phyloP scores from a whole-genome alignment of 2,797 vertebrate genomes.

The Brachymystax lenok region DNA sequence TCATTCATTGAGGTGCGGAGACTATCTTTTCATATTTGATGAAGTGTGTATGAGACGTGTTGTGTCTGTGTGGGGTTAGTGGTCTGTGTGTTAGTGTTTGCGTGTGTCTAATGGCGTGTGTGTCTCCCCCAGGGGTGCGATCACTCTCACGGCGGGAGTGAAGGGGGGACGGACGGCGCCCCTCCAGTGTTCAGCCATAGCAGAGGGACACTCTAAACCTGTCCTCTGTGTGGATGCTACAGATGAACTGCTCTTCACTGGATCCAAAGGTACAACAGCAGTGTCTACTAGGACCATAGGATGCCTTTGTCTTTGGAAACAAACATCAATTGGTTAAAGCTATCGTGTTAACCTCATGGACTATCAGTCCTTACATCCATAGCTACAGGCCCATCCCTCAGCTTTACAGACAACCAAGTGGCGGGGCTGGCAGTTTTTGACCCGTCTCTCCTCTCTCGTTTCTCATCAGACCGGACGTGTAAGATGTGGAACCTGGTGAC shows the following conservation, averaged over 20 bases:
- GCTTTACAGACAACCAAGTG: too few relatives aligned
- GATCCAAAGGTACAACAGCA: slow-evolving; percentile 88
- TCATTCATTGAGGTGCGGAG: not conserved
- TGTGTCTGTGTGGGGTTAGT: slow-evolving; percentile 3
- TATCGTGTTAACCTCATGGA: too few relatives aligned
- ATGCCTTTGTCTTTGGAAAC: too few relatives aligned
- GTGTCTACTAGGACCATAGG: too few relatives aligned
- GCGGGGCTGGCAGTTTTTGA: not conserved
- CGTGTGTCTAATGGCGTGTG: not conserved
- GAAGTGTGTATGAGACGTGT: not conserved
- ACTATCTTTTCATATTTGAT: not conserved
- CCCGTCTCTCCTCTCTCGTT: not conserved
- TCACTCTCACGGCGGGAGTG: slow-evolving; percentile 87
- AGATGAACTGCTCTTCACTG: slow-evolving; percentile 93
- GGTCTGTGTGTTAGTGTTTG: not conserved
- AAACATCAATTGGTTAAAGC: too few relatives aligned
- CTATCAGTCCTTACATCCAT: too few relatives aligned
- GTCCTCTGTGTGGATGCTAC: slow-evolving; percentile 96
- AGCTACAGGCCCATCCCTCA: too few relatives aligned
- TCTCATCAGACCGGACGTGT: slow-evolving; percentile 88
- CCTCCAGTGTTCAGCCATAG: slow-evolving; percentile 90
- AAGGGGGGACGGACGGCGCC: slow-evolving; percentile 91
- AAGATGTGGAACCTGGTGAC: slow-evolving; percentile 99
- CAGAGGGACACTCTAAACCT: slow-evolving; percentile 96
- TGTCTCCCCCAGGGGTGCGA: slow-evolving; percentile 83